Conservation (phyloP, 1,140 invertebrate genomes). For the Prorops nasuta region DNA sequence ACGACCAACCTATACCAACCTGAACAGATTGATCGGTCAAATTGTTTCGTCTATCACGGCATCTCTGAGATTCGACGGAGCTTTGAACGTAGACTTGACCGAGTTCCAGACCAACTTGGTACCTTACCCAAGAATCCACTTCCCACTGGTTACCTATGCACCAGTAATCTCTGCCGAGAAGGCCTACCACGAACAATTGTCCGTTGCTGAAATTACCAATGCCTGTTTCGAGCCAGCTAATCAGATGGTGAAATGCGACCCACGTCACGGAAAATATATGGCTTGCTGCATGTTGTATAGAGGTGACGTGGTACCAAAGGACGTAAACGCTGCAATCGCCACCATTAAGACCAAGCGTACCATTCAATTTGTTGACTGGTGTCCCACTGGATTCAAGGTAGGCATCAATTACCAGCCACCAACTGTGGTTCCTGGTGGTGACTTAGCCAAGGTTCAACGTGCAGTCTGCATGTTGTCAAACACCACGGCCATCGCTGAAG, state of each 20-base stretch:
- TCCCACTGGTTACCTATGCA: constrained; percentile 48
- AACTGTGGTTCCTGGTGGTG: constrained; percentile 63
- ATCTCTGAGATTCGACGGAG: constrained; percentile 47
- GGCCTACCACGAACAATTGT: constrained; percentile 49
- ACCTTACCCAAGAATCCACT: constrained; percentile 62
- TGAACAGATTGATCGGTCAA: constrained; percentile 27
- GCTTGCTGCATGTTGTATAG: constrained; percentile 67
- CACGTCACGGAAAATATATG: constrained; percentile 56
- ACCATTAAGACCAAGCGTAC: constrained; percentile 26
- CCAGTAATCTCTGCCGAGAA: constrained; percentile 37
- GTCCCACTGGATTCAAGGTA: constrained; percentile 64
- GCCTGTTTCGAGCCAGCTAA: constrained; percentile 69
- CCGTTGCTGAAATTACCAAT: constrained; percentile 44
- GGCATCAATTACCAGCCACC: constrained; percentile 68
- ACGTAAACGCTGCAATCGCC: constrained; percentile 59
- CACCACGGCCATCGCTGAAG: constrained; percentile 55
- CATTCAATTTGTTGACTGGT: constrained; percentile 66
- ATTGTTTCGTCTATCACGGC: constrained; percentile 65
- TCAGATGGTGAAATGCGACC: constrained; percentile 70
- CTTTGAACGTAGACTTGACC: constrained; percentile 25
- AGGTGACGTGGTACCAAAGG: constrained; percentile 67
- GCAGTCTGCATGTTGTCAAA: constrained; percentile 70
- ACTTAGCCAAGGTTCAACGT: constrained; percentile 62
- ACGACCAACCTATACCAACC: constrained; percentile 54
- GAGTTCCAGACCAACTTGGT: constrained; percentile 30